A percentile compares a stretch with the other conserved stretches of the same genome.
Evolutionary conservation across 2,888 invertebrate genomes (phyloP).

Genomic region (Epistrophe grossulariae): DNA sequence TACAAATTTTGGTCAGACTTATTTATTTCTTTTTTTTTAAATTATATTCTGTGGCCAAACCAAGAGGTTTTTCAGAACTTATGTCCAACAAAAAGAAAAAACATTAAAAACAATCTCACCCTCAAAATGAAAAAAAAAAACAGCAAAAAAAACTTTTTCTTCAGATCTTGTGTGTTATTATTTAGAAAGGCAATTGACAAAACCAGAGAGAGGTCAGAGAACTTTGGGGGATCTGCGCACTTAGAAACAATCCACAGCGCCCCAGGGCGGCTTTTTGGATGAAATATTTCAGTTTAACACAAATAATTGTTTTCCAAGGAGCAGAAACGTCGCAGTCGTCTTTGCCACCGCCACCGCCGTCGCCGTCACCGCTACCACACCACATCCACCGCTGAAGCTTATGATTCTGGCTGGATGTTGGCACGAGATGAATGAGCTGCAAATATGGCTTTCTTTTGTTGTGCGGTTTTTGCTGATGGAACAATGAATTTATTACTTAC

Average conservation of each 20-base stretch:
- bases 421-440: constrained; percentile 25
- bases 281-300: constrained; percentile 59
- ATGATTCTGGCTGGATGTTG: constrained; percentile 12
- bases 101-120: neutral
- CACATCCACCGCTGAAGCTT: neutral
- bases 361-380: neutral
- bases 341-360: neutral
- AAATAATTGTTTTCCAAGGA: constrained; percentile 64
- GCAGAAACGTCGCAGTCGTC: constrained; percentile 6
- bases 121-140: neutral
- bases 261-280: constrained; percentile 52
- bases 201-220: constrained; percentile 47
- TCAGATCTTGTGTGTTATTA: constrained; percentile 23
- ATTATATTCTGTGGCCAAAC: constrained; percentile 11
- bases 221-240: constrained; percentile 54
- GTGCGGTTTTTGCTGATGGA: constrained; percentile 40
- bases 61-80: constrained; percentile 16
- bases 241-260: constrained; percentile 49
- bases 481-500: constrained; percentile 63
- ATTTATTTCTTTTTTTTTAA: no score
- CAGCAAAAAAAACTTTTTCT: constrained; percentile 22
- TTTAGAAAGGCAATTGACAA: constrained; percentile 17
- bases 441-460: constrained; percentile 52
- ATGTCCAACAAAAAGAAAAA: neutral
- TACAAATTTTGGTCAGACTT: constrained; percentile 17